Evolutionary conservation across 2,113 vertebrate genomes (phyloP).

Genomic region (Hippolais icterina): DNA sequence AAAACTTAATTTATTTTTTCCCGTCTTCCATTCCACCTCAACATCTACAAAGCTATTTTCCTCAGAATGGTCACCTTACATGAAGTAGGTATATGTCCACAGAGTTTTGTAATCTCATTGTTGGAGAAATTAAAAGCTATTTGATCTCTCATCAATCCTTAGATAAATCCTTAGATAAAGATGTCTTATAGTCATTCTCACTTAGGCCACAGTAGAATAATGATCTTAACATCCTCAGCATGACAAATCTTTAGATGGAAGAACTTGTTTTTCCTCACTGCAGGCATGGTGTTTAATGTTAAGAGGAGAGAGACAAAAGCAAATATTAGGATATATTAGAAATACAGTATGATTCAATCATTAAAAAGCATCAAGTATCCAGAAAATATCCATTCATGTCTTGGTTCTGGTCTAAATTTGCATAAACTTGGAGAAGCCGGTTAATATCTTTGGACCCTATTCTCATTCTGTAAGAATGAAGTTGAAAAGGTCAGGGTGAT

Average conservation of each 20-base stretch:
- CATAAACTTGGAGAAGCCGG: background rate
- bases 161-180: background rate
- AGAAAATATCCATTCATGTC: background rate
- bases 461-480: background rate
- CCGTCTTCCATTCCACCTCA: background rate
- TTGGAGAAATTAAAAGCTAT: background rate
- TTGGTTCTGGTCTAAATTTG: background rate
- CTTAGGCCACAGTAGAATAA: background rate
- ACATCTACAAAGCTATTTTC: background rate
- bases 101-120: background rate
- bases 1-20: background rate
- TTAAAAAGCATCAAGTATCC: background rate
- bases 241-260: background rate
- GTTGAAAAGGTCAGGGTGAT: background rate
- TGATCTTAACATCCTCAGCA: background rate
- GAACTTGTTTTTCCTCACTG: background rate
- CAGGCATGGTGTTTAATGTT: background rate
- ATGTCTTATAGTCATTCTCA: background rate
- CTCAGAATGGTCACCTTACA: background rate
- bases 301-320: background rate
- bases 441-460: background rate
- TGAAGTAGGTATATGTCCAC: background rate
- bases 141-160: background rate
- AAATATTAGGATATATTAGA: background rate
- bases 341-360: background rate